Percentiles rank a stretch among this genome's conserved stretches.
Evolutionary conservation across 2,888 invertebrate species (phyloP).

Genomic region (Drosophila fulvimacula): DNA sequence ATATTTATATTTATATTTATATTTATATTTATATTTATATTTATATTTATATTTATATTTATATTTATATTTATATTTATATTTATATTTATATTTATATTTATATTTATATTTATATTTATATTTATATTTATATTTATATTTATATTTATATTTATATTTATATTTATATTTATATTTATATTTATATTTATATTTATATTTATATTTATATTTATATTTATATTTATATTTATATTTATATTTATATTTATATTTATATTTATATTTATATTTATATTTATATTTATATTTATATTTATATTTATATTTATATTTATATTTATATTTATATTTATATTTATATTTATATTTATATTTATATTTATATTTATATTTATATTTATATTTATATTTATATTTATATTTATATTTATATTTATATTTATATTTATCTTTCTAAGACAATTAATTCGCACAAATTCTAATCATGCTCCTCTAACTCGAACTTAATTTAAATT

Average conservation of each 20-base stretch:
- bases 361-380: conserved; percentile 1
- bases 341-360: background rate
- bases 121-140: background rate
- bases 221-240: conserved; percentile 1
- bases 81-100: background rate
- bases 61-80: conserved; percentile 1
- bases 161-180: conserved; percentile 1
- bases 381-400: conserved; percentile 1
- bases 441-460: no score
- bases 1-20: no score
- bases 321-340: background rate
- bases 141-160: conserved; percentile 1
- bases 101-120: background rate
- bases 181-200: conserved; percentile 1
- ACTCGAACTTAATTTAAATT: background rate
- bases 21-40: no score
- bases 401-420: conserved; percentile 2
- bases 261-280: background rate
- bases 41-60: background rate
- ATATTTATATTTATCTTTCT: background rate
- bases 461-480: background rate
- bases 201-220: conserved; percentile 1
- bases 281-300: background rate
- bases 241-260: background rate
- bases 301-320: background rate